Conservation (phyloP, 2,113 vertebrate species). For the Trematocara macrostoma region DNA sequence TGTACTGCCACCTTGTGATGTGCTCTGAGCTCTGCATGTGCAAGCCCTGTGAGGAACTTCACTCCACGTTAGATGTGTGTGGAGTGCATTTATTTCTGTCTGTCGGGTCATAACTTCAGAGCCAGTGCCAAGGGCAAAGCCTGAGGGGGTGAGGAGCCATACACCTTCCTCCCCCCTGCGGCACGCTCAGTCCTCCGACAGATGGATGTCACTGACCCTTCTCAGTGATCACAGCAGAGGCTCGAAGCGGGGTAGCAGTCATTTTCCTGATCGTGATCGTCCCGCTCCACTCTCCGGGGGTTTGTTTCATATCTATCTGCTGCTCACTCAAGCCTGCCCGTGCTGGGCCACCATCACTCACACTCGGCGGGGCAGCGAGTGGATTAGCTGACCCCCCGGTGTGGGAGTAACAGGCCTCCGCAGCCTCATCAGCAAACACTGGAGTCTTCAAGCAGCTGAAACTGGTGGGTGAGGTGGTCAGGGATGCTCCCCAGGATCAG, state of each 20-base stretch:
- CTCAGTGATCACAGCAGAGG: conserved; percentile 39
- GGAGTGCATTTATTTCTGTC: neutral
- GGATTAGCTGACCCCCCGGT: conserved; percentile 51
- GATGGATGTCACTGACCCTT: conserved; percentile 25
- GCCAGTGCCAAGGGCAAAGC: neutral
- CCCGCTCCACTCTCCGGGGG: neutral
- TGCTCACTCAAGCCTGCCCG: conserved; percentile 36
- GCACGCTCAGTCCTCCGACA: neutral
- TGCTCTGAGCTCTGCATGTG: conserved; percentile 25
- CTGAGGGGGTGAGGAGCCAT: neutral
- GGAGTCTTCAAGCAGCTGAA: conserved; percentile 5
- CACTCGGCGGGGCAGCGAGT: conserved; percentile 21
- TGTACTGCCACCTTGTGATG: conserved; percentile 70
- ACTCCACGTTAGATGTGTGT: neutral
- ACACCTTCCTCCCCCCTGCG: neutral
- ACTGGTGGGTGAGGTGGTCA: conserved; percentile 1
- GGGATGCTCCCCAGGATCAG: conserved; percentile 58
- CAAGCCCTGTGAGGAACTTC: neutral
- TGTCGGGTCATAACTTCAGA: neutral
- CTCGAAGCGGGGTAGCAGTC: conserved; percentile 18
- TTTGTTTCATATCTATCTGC: conserved; percentile 40
- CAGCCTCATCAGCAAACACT: conserved; percentile 46
- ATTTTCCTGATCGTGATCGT: conserved; percentile 6
- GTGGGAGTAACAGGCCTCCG: conserved; percentile 53
- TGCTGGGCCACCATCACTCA: conserved; percentile 34